Evolutionary conservation across 2,113 vertebrate genomes (phyloP).

Genomic region (Bubalus kerabau): DNA sequence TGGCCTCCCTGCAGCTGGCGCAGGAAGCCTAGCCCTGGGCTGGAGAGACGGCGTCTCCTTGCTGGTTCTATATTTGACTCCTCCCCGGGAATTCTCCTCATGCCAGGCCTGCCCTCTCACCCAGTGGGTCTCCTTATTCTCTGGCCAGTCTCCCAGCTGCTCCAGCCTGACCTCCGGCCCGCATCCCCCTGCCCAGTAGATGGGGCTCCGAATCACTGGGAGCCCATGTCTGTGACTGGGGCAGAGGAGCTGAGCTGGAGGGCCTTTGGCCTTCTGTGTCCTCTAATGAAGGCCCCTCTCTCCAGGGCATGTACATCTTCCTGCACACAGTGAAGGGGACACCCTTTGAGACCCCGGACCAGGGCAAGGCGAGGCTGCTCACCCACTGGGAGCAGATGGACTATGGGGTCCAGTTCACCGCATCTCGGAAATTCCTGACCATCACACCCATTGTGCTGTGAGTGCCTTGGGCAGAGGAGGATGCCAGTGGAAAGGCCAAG

Average conservation of each 20-base stretch:
- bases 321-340: slow-evolving; percentile 97
- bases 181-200: not conserved
- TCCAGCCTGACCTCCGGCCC: not conserved
- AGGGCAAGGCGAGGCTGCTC: slow-evolving; percentile 93
- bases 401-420: slow-evolving; percentile 96
- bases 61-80: not conserved
- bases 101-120: not conserved
- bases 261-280: not conserved
- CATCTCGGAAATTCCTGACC: slow-evolving; percentile 96
- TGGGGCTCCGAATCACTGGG: not conserved
- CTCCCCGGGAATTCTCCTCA: not conserved
- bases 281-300: slow-evolving; percentile 1
- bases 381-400: slow-evolving; percentile 99
- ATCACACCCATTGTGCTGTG: slow-evolving; percentile 97
- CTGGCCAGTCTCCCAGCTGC: not conserved
- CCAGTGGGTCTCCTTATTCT: not conserved
- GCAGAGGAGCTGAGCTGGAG: not conserved
- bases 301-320: slow-evolving; percentile 97
- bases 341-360: slow-evolving; percentile 95
- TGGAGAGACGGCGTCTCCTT: not conserved
- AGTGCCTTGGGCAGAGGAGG: slow-evolving; percentile 68
- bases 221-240: not conserved
- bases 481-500: fast-evolving
- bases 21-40: not conserved
- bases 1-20: not conserved